A percentile compares a stretch with the other conserved stretches of the same genome.
Evolutionary conservation across 2,113 vertebrate genomes (phyloP).

Genomic region (Tetraodon nigroviridis): DNA sequence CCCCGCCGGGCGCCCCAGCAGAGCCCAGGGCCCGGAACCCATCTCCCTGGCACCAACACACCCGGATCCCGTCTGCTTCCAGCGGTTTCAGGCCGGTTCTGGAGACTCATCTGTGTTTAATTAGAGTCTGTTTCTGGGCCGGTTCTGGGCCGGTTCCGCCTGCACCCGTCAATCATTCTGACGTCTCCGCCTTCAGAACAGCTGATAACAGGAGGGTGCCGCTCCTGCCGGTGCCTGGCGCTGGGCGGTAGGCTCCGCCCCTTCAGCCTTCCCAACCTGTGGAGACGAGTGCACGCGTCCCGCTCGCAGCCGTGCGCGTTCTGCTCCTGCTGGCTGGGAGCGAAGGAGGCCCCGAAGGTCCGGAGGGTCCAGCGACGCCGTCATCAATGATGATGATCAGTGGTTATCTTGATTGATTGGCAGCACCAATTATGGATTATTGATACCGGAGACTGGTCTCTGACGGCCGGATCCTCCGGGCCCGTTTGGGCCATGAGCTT

Average conservation of each 20-base stretch:
- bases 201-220: conserved; percentile 7
- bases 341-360: conserved; percentile 13
- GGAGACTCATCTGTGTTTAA: too few species aligned
- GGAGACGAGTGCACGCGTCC: conserved; percentile 33
- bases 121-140: neutral
- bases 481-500: conserved; percentile 33
- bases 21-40: too few species aligned
- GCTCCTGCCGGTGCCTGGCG: conserved; percentile 41
- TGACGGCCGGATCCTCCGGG: too few species aligned
- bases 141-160: neutral
- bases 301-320: conserved; percentile 58
- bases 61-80: too few species aligned
- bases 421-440: too few species aligned
- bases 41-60: too few species aligned
- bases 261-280: conserved; percentile 23
- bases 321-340: conserved; percentile 35
- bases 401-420: too few species aligned
- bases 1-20: conserved; percentile 37
- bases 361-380: too few species aligned
- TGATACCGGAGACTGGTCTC: too few species aligned
- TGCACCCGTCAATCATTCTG: conserved; percentile 2
- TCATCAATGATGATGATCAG: too few species aligned
- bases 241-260: conserved; percentile 23
- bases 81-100: too few species aligned
- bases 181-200: conserved; percentile 1